Evolutionary conservation across 2,888 invertebrate genomes (phyloP), one percentile per base, ranked within the genome.

Genomic region (Nasonovia ribisnigri): DNA sequence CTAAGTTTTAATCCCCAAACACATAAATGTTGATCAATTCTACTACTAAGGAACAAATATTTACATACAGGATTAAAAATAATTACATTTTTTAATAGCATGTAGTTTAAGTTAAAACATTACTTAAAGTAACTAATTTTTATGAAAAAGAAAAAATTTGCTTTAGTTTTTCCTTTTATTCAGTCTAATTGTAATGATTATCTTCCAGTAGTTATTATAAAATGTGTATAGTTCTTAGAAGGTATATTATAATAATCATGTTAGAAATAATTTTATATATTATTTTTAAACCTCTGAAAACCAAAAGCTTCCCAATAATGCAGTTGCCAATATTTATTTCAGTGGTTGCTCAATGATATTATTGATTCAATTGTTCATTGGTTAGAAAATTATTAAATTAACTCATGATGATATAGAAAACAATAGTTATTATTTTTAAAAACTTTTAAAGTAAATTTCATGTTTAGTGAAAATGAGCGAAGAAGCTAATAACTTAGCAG

Each of bases 281-380:
- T 11, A 91, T 84, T 87, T 91, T 91, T 46, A 87, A 92, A 60
- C 43, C 60, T 67, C 51, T 88, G 24, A 29, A 87, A 60, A 86
- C 46, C 36, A 26, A 86, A 87, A 48, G 26, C 46, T 60, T 46
- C 16, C 24, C 5, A 48, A 46, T 89, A 26, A 54, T 86, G 8
- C 60, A 46, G 26, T 90, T 60, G 1, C 11, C 13, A 87, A 46
- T 60, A 46, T 13, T 46, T 86, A 54, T 48, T n/a, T 26, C 13
- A 46, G 46, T 84, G 54, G n/a, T 57, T 67, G 20, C 24, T 46
- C 48, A 77, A n/a, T 26, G 0, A 57, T 43, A 43, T 42, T 42
- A 26, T 54, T 29, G 24, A 57, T 26, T 57, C 6, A 67, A 48
- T 36, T 20, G 2, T 42, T 57, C 11, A 36, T 77, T 90, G 42